Base-by-base conservation (phyloP, 23 tunicate species). In the Styela plicata region DNA sequence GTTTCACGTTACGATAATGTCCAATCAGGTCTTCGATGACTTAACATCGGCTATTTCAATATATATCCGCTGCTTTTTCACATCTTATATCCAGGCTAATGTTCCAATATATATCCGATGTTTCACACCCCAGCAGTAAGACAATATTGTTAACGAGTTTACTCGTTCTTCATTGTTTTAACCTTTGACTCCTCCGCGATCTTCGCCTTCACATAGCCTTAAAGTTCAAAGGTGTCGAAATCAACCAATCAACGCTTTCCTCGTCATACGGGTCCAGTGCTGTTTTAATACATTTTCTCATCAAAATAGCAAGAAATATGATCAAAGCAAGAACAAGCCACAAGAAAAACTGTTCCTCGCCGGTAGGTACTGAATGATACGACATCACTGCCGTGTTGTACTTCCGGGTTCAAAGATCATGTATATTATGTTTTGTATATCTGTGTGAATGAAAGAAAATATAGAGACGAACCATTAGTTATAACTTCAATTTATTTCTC, bases 201-300 rank as follows among this genome's bases (percentile, higher is more conserved):
- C 57, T 44, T 44, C 13, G 57, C 7, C 7, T 13, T 76, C 81
- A 76, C 81, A 76, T 76, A 21, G 81, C 81, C 53, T 76, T 76
- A 53, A 76, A 76, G 33, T 76, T 76, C 66, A 76, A 29, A 44
- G 81, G 81, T 25, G 81, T 23, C 44, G 81, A 22, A 18, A 76
- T 52, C 31, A 76, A 76, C 81, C 81, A 76, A 26, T 76, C 81
- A 0, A 76, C 81, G 37, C 31, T 76, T 27, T 76, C 81, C 44
- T 76, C 81, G 66, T 18, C 66, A 53, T 76, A 76, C 63, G 81
- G 81, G 2, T 76, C 53, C 0, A 76, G 81, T 18, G 81, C 81
- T 13, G 66, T 53, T 30, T 53, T 76, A 5, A 76, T 44, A 76
- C 81, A 76, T 76, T 31, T 52, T 53, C 33, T 36, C 66, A 76